Conservation (phyloP, 2,113 vertebrate genomes). For the Corythornis cristatus region DNA sequence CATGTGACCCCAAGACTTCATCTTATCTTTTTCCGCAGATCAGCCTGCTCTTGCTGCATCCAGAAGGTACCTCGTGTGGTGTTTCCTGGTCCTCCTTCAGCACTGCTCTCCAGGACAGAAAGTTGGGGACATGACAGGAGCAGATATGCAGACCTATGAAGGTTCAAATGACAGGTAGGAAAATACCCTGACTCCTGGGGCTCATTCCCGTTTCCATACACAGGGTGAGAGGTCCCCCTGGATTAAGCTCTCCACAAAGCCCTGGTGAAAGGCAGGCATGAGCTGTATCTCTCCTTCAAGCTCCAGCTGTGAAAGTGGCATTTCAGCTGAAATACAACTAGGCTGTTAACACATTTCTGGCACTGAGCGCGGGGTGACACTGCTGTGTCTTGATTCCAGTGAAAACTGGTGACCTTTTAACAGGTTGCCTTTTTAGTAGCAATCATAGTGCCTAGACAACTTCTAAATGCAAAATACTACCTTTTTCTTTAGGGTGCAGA, state of each 20-base stretch:
- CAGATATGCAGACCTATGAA: background rate
- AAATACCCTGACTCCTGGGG: fast-evolving
- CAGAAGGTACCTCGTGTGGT: background rate
- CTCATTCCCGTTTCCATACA: background rate
- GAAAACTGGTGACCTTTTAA: background rate
- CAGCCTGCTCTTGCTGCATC: background rate
- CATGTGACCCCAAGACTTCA: fast-evolving
- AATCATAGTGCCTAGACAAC: background rate
- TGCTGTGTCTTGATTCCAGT: background rate
- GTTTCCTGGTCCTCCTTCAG: background rate
- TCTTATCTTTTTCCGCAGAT: background rate
- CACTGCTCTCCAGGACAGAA: background rate
- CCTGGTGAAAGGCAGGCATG: background rate
- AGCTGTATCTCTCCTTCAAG: background rate
- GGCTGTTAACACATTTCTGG: background rate
- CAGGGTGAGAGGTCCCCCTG: background rate
- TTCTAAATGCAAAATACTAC: background rate
- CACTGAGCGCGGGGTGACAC: background rate
- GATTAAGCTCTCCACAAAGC: background rate
- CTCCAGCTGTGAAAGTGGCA: background rate
- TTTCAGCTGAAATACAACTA: background rate
- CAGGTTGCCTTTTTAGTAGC: background rate
- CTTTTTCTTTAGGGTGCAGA: background rate
- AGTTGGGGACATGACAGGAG: background rate
- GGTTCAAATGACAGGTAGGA: background rate